Evolutionary conservation across 2,888 invertebrate species (phyloP).

Genomic region (Tortrix viridana): DNA sequence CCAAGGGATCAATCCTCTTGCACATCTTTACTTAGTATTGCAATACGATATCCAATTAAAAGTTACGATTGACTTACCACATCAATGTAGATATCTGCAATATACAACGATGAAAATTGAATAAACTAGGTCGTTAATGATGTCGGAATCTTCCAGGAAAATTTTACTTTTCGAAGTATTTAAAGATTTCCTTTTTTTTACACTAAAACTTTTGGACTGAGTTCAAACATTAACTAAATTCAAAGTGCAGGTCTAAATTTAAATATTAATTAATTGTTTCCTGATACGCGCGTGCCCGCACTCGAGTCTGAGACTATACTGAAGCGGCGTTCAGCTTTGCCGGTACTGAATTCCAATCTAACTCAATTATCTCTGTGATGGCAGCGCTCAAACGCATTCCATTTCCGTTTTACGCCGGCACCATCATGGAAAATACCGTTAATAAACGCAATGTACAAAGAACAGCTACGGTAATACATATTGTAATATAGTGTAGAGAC

Average conservation of each 20-base stretch:
- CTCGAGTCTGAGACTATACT: slow-evolving; percentile 65
- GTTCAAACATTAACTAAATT: neutral
- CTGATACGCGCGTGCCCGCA: slow-evolving; percentile 55
- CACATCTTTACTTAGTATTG: neutral
- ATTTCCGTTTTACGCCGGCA: slow-evolving; percentile 46
- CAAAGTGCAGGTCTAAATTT: neutral
- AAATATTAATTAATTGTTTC: slow-evolving; percentile 29
- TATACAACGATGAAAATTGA: slow-evolving; percentile 8
- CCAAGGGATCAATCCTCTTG: neutral
- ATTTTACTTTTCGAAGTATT: neutral
- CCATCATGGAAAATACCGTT: neutral
- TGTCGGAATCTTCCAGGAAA: neutral
- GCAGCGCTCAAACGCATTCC: slow-evolving; percentile 45
- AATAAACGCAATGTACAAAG: slow-evolving; percentile 14
- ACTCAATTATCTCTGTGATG: slow-evolving; percentile 6
- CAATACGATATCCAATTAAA: slow-evolving; percentile 28
- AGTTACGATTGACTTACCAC: slow-evolving; percentile 32
- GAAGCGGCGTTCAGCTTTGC: slow-evolving; percentile 43
- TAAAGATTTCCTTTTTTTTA: neutral
- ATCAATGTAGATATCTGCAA: slow-evolving; percentile 8
- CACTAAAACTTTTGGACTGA: neutral
- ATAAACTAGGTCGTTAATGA: slow-evolving; percentile 4
- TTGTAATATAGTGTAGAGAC: neutral
- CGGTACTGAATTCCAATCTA: slow-evolving; percentile 19
- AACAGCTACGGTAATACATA: neutral